These are phyloP conservation scores for Boloria selene DNA, from an alignment of 2,888 invertebrate genomes.

Conservation along the genomic window DNA sequence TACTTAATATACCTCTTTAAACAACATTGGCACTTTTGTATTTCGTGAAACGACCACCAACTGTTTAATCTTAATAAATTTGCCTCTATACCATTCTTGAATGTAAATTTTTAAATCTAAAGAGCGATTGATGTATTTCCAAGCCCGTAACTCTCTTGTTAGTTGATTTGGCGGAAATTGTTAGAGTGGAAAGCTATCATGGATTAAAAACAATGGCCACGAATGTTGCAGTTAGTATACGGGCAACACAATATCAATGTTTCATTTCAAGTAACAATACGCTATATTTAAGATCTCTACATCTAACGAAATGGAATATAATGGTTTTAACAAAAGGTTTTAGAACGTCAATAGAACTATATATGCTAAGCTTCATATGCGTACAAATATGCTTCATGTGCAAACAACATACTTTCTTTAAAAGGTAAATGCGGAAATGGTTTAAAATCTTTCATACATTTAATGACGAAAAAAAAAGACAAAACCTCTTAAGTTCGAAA, in stretches of 20 bases:
- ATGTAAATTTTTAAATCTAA: not conserved
- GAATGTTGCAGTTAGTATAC: conserved; percentile 21
- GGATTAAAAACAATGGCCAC: conserved; percentile 32
- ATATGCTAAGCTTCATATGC: no score
- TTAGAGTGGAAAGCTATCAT: conserved; percentile 32
- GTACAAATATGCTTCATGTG: not conserved
- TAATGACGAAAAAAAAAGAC: no score
- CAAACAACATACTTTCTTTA: not conserved
- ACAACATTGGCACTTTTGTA: no score
- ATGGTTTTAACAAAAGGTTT: conserved; percentile 47
- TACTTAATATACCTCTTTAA: no score
- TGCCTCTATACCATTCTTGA: not conserved
- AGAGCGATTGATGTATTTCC: not conserved
- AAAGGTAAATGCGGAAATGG: not conserved
- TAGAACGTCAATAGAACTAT: conserved; percentile 3
- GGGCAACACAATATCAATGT: conserved; percentile 22
- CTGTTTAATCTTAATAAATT: not conserved
- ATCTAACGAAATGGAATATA: conserved; percentile 55
- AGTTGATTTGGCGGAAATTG: conserved; percentile 28
- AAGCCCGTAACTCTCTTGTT: conserved; percentile 11
- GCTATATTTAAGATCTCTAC: conserved; percentile 19
- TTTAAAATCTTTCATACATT: no score
- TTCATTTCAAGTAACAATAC: conserved; percentile 29
- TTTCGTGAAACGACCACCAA: not conserved
- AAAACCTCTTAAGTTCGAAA: no score